A percentile compares a stretch with the other conserved stretches of the same genome.
Conservation (phyloP, 2,888 invertebrate genomes). For the Platycnemis pennipes region DNA sequence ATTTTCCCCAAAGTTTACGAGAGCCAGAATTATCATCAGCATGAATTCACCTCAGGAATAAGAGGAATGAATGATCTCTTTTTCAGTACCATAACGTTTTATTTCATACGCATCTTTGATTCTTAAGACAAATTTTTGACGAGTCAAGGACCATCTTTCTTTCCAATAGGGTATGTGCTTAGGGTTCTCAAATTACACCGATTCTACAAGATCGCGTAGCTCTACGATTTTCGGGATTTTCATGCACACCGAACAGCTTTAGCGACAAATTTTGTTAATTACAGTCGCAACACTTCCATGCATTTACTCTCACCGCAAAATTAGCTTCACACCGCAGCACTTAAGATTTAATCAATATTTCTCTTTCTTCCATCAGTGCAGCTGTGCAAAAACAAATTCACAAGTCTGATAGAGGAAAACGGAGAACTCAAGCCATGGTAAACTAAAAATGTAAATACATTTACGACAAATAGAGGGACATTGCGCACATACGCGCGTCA, state of each 20-base stretch:
- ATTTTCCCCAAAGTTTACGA: too few relatives aligned
- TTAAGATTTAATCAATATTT: background rate
- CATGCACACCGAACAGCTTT: background rate
- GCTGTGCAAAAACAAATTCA: background rate
- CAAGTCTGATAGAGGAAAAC: background rate
- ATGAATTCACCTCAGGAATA: too few relatives aligned
- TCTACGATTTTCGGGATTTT: background rate
- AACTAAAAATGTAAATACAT: background rate
- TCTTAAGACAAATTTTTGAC: too few relatives aligned
- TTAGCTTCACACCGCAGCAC: background rate
- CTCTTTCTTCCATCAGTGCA: background rate
- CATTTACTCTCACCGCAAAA: background rate
- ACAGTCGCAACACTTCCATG: background rate
- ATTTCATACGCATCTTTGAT: too few relatives aligned
- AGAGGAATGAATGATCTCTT: too few relatives aligned
- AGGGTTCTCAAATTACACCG: too few relatives aligned
- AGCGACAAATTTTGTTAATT: background rate
- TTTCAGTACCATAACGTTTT: too few relatives aligned
- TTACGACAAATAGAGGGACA: background rate
- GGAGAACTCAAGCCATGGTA: background rate
- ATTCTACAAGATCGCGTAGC: background rate
- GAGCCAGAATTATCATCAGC: too few relatives aligned
- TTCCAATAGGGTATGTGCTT: too few relatives aligned
- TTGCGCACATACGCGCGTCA: background rate
- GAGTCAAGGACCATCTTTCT: too few relatives aligned